These are phyloP conservation scores for Dasysyrphus albostriatus DNA, from an alignment of 2,888 invertebrate species.

Conservation along the genomic window DNA sequence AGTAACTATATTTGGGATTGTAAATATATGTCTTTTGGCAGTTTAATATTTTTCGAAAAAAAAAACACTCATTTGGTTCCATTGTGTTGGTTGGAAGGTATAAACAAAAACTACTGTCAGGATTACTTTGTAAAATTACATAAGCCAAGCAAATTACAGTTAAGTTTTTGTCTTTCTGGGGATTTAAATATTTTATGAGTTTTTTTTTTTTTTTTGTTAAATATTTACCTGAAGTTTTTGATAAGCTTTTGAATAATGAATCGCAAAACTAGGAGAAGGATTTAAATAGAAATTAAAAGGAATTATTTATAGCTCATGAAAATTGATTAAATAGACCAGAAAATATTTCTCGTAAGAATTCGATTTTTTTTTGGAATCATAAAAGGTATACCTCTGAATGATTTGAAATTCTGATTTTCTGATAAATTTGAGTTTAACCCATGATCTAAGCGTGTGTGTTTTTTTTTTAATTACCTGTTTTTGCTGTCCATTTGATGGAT, in stretches of 20 bases:
- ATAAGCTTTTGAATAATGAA: neutral
- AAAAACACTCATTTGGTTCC: neutral
- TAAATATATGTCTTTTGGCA: constrained; percentile 1
- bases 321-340: neutral
- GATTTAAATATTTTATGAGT: neutral
- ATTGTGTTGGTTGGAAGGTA: neutral
- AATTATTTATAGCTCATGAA: neutral
- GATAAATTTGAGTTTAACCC: no score
- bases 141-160: neutral
- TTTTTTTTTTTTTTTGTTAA: no score
- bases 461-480: no score
- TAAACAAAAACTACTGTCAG: constrained; percentile 5
- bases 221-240: neutral
- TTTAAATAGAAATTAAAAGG: neutral
- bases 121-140: constrained; percentile 10
- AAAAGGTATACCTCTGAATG: no score
- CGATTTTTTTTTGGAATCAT: no score
- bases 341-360: no score
- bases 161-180: neutral
- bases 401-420: no score
- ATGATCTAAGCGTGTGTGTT: no score
- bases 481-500: no score
- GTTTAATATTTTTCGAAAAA: neutral
- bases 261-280: neutral
- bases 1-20: constrained; percentile 4